Percentiles rank a stretch among this genome's conserved stretches.
These are phyloP conservation scores for Lonchura striata DNA, from an alignment of 2,113 vertebrate genomes.

Conservation along the genomic window DNA sequence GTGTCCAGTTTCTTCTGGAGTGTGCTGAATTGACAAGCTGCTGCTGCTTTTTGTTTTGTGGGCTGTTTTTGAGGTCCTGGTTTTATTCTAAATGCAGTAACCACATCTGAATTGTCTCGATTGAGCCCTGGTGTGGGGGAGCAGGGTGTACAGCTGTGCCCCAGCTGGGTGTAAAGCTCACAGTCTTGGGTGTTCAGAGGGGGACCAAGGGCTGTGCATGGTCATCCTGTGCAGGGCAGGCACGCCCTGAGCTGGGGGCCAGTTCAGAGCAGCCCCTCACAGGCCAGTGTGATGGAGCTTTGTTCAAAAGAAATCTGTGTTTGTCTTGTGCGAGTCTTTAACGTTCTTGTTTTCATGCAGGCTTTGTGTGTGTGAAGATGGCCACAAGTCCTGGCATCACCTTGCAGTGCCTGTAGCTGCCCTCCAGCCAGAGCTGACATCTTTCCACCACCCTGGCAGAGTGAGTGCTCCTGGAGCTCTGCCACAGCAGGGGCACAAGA, in stretches of 20 bases:
- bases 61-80: background rate
- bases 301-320: background rate
- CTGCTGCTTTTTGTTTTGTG: background rate
- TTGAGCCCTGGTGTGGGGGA: background rate
- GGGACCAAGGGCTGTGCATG: fast-evolving
- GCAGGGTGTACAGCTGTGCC: fast-evolving
- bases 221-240: background rate
- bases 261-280: background rate
- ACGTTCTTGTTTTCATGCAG: background rate
- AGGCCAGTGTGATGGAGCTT: background rate
- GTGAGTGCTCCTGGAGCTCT: background rate
- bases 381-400: background rate
- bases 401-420: background rate
- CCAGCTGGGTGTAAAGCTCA: background rate
- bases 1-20: background rate
- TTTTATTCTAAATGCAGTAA: background rate
- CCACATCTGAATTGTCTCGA: background rate
- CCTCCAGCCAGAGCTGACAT: background rate
- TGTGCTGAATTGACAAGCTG: background rate
- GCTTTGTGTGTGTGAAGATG: background rate
- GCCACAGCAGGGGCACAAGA: background rate
- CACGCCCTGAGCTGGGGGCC: background rate
- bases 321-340: background rate
- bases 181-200: fast-evolving
- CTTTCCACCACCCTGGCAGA: fast-evolving